Conservation (phyloP, 2,113 vertebrate species). For the Noturus placidus region DNA sequence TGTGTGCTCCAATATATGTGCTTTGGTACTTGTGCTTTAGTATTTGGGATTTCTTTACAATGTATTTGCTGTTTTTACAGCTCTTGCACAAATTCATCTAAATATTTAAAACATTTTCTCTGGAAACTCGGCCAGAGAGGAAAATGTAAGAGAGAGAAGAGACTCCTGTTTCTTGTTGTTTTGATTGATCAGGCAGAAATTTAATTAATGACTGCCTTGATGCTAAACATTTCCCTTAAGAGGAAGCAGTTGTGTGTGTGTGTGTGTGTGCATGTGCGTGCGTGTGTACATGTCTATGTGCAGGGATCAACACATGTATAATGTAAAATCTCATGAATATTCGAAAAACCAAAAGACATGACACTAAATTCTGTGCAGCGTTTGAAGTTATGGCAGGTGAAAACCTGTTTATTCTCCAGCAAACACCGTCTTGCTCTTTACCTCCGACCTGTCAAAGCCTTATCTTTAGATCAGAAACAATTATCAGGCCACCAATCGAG, state of each 20-base stretch:
- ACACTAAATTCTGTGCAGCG: neutral
- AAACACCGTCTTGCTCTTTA: neutral
- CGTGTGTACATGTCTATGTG: neutral
- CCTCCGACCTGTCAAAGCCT: neutral
- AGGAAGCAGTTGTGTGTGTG: neutral
- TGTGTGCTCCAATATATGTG: too few relatives aligned
- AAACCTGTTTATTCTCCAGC: neutral
- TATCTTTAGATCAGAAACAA: constrained; percentile 22
- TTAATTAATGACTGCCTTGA: constrained; percentile 33
- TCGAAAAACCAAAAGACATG: neutral
- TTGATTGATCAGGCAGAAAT: constrained; percentile 32
- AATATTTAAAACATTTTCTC: neutral
- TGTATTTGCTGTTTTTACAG: neutral
- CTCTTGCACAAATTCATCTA: too few relatives aligned
- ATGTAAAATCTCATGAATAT: neutral
- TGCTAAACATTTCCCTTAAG: constrained; percentile 25
- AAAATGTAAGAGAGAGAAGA: neutral
- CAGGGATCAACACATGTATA: neutral
- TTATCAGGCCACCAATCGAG: neutral
- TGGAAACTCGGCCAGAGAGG: neutral
- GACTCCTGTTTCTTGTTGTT: neutral
- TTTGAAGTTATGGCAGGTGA: neutral
- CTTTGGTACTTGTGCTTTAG: too few relatives aligned
- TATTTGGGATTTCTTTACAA: neutral
- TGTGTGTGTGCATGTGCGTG: neutral